These are phyloP conservation scores for Ditula angustiorana DNA, from an alignment of 2,888 invertebrate species.

Conservation along the genomic window DNA sequence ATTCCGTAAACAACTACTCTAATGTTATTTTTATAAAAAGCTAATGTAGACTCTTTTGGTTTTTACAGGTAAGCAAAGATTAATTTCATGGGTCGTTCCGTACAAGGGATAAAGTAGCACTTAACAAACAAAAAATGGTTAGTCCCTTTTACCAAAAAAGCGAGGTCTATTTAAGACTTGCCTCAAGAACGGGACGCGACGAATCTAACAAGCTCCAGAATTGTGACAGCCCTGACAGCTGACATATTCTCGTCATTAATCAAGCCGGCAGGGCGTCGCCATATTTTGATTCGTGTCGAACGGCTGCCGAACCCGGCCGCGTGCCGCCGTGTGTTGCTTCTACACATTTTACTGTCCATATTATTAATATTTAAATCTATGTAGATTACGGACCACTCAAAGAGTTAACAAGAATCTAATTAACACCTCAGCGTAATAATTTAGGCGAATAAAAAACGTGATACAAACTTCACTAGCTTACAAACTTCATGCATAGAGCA, in stretches of 20 bases:
- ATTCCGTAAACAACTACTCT: background rate
- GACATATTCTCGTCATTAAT: conserved; percentile 83
- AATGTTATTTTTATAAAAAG: conserved; percentile 17
- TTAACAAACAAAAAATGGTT: conserved; percentile 61
- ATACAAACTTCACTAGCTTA: conserved; percentile 1
- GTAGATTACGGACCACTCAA: conserved; percentile 35
- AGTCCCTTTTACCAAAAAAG: conserved; percentile 69
- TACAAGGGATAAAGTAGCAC: conserved; percentile 41
- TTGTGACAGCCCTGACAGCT: conserved; percentile 82
- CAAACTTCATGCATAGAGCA: conserved; percentile 14
- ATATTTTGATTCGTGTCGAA: conserved; percentile 41
- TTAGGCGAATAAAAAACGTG: conserved; percentile 8
- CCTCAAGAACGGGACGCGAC: conserved; percentile 70
- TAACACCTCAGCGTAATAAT: conserved; percentile 12
- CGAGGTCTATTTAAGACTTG: conserved; percentile 72
- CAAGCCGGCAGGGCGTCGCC: conserved; percentile 54
- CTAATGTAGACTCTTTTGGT: conserved; percentile 19
- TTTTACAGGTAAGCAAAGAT: conserved; percentile 38
- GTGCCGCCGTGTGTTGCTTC: conserved; percentile 27
- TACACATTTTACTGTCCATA: conserved; percentile 19
- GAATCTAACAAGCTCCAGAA: conserved; percentile 79
- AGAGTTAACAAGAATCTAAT: conserved; percentile 28
- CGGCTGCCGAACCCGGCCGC: conserved; percentile 36
- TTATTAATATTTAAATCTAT: conserved; percentile 39
- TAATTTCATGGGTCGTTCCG: conserved; percentile 50